Conservation (phyloP, 2,888 invertebrate genomes). For the Sminthurinus aureus region DNA sequence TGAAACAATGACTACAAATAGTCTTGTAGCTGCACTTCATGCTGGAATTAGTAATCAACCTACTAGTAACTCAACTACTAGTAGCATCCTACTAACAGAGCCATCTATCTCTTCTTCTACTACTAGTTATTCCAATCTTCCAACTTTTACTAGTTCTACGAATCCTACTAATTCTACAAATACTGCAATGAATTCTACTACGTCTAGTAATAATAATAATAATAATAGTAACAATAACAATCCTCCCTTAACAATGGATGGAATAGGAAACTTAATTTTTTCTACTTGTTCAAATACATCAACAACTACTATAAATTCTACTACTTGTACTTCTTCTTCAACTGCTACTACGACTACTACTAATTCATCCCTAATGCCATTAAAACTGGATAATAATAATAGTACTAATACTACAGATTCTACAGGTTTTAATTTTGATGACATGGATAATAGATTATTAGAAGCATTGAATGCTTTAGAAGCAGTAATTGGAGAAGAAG, state of each 20-base stretch:
- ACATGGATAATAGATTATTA: conserved; percentile 16
- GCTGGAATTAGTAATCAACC: conserved; percentile 20
- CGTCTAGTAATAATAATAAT: background rate
- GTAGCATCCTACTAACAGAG: background rate
- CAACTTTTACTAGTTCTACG: background rate
- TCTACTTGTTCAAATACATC: background rate
- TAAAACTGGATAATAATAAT: background rate
- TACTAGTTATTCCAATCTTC: background rate
- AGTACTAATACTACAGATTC: background rate
- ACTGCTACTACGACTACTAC: background rate
- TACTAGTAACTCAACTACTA: background rate
- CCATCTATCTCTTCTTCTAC: background rate
- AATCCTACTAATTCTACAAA: background rate
- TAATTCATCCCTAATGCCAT: background rate
- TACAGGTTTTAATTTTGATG: background rate
- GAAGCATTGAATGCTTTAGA: conserved; percentile 20
- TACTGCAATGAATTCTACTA: background rate
- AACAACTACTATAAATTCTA: background rate
- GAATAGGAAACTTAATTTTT: background rate
- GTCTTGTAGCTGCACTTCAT: conserved; percentile 26
- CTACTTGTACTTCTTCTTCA: background rate
- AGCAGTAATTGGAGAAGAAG: conserved; percentile 8
- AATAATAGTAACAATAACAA: too few relatives aligned
- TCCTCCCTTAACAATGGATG: too few relatives aligned
- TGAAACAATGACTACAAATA: background rate